These are phyloP conservation scores for Achlya flavicornis DNA, from an alignment of 2,888 invertebrate genomes.

Conservation along the genomic window DNA sequence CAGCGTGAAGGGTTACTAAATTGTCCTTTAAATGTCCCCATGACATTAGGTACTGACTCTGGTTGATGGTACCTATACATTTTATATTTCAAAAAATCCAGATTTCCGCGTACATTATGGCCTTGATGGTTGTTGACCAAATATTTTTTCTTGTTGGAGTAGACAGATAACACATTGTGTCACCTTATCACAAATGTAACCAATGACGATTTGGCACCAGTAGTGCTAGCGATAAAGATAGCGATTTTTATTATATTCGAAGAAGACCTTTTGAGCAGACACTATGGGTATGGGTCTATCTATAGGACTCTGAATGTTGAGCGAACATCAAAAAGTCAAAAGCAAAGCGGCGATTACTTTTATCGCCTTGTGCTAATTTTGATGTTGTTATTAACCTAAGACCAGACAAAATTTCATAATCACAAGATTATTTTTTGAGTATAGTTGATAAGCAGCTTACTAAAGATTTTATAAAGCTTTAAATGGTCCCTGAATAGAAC, in stretches of 20 bases:
- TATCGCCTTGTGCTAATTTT: neutral
- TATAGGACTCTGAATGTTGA: too few relatives aligned
- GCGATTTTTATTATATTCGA: neutral
- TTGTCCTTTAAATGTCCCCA: constrained; percentile 60
- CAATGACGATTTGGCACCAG: constrained; percentile 36
- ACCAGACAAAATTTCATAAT: neutral
- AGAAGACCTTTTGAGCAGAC: neutral
- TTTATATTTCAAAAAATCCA: constrained; percentile 44
- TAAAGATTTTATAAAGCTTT: constrained; percentile 3
- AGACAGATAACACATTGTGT: constrained; percentile 70
- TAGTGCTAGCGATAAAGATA: neutral
- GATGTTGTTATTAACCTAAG: too few relatives aligned
- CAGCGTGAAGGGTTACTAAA: constrained; percentile 17
- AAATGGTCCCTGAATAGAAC: constrained; percentile 16
- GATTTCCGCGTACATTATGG: constrained; percentile 70
- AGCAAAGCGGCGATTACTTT: neutral
- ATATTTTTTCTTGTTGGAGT: constrained; percentile 62
- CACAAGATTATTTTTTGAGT: neutral
- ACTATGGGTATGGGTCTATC: too few relatives aligned
- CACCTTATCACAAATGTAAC: constrained; percentile 57
- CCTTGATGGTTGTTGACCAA: constrained; percentile 71
- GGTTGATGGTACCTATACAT: constrained; percentile 23
- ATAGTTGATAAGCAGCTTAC: constrained; percentile 9
- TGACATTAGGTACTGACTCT: constrained; percentile 59
- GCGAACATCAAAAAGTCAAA: neutral